These are phyloP conservation scores for Unio delphinus DNA, from an alignment of 2,888 invertebrate genomes.

Conservation along the genomic window DNA sequence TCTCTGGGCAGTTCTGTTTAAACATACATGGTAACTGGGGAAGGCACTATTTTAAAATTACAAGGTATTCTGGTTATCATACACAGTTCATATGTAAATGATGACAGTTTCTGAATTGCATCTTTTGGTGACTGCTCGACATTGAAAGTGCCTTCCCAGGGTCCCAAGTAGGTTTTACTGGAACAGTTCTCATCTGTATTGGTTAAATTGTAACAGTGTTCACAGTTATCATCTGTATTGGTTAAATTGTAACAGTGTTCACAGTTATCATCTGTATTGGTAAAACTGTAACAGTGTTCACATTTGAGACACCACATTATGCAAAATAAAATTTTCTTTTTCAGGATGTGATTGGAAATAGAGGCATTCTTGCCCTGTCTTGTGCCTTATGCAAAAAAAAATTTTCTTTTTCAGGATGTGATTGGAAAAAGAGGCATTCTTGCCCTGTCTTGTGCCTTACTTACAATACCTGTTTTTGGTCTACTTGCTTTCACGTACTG, in stretches of 20 bases:
- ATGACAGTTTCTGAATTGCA: background rate
- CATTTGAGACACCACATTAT: too few relatives aligned
- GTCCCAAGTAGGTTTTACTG: too few relatives aligned
- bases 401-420: slow-evolving; percentile 62
- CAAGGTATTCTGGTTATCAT: too few relatives aligned
- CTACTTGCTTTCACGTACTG: slow-evolving; percentile 68
- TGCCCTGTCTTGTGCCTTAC: slow-evolving; percentile 64
- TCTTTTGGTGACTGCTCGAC: background rate
- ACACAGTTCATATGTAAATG: too few relatives aligned
- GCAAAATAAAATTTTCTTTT: slow-evolving; percentile 11
- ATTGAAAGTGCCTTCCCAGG: too few relatives aligned
- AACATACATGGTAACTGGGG: too few relatives aligned
- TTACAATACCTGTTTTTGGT: slow-evolving; percentile 71
- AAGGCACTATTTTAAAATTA: too few relatives aligned
- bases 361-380: slow-evolving; percentile 65
- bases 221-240: background rate
- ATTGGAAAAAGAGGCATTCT: slow-evolving; percentile 69
- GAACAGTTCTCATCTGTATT: background rate
- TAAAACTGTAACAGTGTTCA: too few relatives aligned
- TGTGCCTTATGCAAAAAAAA: slow-evolving; percentile 51
- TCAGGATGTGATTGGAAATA: slow-evolving; percentile 70
- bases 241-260: too few relatives aligned
- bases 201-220: too few relatives aligned
- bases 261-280: background rate
- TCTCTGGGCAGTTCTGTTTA: too few relatives aligned